A percentile compares a stretch with the other conserved stretches of the same genome.
These are phyloP conservation scores for Lithophane ornitopus DNA, from an alignment of 2,888 invertebrate species.

Conservation along the genomic window DNA sequence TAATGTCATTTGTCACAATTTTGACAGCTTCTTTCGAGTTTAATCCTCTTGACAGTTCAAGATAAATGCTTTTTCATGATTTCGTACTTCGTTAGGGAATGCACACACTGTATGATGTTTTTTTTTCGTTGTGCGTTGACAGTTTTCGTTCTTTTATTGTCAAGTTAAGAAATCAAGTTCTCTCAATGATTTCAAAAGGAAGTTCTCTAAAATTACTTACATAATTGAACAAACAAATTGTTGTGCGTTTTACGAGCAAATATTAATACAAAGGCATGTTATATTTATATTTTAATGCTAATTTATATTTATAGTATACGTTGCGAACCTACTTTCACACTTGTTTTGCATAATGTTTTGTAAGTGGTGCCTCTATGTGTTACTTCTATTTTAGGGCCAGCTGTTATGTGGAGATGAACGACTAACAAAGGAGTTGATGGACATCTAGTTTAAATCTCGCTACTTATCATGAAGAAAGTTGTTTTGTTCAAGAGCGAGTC, in stretches of 20 bases:
- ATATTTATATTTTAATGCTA: conserved; percentile 9
- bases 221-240: conserved; percentile 13
- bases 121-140: too few relatives aligned
- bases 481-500: conserved; percentile 84
- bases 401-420: conserved; percentile 58
- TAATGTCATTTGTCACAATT: conserved; percentile 14
- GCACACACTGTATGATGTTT: too few relatives aligned
- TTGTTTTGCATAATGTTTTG: conserved; percentile 14
- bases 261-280: conserved; percentile 30
- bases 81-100: too few relatives aligned
- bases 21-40: conserved; percentile 5
- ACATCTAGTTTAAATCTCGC: conserved; percentile 13
- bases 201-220: not conserved
- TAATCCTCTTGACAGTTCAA: too few relatives aligned
- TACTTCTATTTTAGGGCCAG: conserved; percentile 75
- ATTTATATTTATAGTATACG: not conserved
- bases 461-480: conserved; percentile 81
- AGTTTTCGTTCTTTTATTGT: too few relatives aligned
- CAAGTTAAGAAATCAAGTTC: too few relatives aligned
- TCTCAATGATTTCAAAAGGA: too few relatives aligned
- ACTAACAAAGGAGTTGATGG: conserved; percentile 29
- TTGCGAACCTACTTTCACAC: conserved; percentile 36
- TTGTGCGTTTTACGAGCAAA: conserved; percentile 13
- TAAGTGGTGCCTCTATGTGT: conserved; percentile 19
- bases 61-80: too few relatives aligned